These are phyloP conservation scores for Lepidurus packardi DNA, from an alignment of 1,140 invertebrate genomes.

Conservation along the genomic window DNA sequence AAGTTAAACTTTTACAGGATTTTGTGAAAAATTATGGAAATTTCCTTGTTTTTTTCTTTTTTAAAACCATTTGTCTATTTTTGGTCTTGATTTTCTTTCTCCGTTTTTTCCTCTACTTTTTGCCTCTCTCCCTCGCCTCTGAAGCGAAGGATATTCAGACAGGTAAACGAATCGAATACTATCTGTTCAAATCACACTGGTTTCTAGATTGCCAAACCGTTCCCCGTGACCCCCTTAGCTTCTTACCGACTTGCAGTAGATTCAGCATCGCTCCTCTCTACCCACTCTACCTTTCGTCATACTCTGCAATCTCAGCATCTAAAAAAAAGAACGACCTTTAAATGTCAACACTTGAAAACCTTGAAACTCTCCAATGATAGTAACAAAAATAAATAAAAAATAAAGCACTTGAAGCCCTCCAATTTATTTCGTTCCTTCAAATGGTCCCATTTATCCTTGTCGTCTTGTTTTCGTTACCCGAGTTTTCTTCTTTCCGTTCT, in stretches of 20 bases:
- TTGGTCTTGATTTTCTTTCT: neutral
- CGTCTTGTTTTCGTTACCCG: neutral
- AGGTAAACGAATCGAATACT: slow-evolving; percentile 1
- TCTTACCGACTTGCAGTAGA: no score
- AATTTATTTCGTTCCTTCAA: neutral
- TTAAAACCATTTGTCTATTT: neutral
- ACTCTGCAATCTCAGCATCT: no score
- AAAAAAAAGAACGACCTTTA: no score
- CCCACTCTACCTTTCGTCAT: no score
- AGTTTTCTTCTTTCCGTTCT: neutral
- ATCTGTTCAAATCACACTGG: slow-evolving; percentile 2
- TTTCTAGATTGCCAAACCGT: neutral
- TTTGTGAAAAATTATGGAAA: neutral
- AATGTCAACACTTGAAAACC: no score
- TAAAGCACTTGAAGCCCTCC: no score
- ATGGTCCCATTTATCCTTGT: neutral
- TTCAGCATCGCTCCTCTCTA: no score
- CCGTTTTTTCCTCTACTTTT: slow-evolving; percentile 1
- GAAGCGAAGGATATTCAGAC: slow-evolving; percentile 17
- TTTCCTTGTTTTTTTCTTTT: neutral
- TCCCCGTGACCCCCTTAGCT: neutral
- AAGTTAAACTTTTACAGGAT: neutral
- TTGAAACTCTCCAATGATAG: no score
- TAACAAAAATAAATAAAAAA: no score
- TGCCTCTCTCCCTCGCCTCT: slow-evolving; percentile 20